Percentiles rank a stretch among this genome's conserved stretches.
phyloP scores from a whole-genome alignment of 2,888 invertebrate genomes.

The Lamellibrachia columna region DNA sequence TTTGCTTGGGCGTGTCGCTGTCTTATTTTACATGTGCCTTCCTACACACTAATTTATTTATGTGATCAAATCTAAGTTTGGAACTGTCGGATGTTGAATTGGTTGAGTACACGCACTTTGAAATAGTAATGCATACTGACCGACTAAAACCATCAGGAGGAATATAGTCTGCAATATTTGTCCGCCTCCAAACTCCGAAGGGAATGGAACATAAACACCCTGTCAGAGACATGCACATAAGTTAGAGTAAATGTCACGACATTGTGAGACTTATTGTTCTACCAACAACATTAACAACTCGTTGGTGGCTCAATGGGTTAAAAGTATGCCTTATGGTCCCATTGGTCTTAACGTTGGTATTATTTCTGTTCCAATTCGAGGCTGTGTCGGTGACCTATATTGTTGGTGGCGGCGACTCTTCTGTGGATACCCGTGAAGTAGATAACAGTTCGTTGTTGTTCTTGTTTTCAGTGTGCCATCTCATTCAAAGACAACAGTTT shows the following conservation, averaged over 20 bases:
- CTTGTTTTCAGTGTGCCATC: slow-evolving; percentile 13
- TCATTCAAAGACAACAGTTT: slow-evolving; percentile 1
- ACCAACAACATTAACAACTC: neutral
- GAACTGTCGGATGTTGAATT: too few relatives aligned
- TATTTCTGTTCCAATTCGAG: too few relatives aligned
- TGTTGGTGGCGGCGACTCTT: too few relatives aligned
- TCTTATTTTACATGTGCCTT: neutral
- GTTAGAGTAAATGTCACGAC: neutral
- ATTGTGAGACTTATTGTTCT: neutral
- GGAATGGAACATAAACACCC: neutral
- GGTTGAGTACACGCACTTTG: neutral
- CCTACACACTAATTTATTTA: too few relatives aligned
- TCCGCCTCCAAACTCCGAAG: neutral
- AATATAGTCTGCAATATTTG: too few relatives aligned
- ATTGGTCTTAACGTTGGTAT: too few relatives aligned
- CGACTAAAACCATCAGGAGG: too few relatives aligned
- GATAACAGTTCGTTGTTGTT: neutral
- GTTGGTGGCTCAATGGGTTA: too few relatives aligned
- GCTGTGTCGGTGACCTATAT: too few relatives aligned
- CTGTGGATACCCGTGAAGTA: neutral
- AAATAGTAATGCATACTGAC: too few relatives aligned
- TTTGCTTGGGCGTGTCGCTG: neutral
- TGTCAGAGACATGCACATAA: neutral
- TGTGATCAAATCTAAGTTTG: neutral
- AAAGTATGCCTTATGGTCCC: too few relatives aligned